Evolutionary conservation across 2,113 vertebrate species (phyloP).

Genomic region (Etheostoma cragini): DNA sequence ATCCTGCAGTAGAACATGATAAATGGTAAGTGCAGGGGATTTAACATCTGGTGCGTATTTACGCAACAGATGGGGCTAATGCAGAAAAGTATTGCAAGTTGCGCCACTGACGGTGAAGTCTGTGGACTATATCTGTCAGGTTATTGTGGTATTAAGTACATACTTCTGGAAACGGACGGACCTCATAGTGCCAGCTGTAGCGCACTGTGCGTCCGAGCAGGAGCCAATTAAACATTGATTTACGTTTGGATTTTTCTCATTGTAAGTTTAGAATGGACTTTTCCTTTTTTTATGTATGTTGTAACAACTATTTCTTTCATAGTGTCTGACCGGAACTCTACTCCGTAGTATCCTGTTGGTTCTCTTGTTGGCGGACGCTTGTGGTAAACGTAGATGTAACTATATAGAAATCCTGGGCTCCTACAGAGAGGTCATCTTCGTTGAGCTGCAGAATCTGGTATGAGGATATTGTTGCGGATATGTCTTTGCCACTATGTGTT

Average conservation of each 20-base stretch:
- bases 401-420: conserved; percentile 76
- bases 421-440: conserved; percentile 76
- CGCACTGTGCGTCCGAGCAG: not conserved
- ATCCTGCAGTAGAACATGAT: conserved; percentile 75
- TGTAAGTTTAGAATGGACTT: not conserved
- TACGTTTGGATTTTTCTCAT: not conserved
- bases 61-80: conserved; percentile 15
- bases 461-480: not conserved
- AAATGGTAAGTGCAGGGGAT: conserved; percentile 82
- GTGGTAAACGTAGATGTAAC: conserved; percentile 75
- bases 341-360: conserved; percentile 75
- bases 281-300: not conserved
- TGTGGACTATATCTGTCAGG: not conserved
- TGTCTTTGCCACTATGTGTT: not conserved
- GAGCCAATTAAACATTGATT: not conserved
- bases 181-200: not conserved
- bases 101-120: not conserved
- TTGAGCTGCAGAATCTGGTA: conserved; percentile 82
- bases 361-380: conserved; percentile 70
- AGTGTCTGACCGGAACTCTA: conserved; percentile 78
- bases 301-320: conserved; percentile 20
- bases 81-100: not conserved
- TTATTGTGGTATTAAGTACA: not conserved
- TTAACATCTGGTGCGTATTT: conserved; percentile 36
- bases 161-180: not conserved